Percentiles rank a stretch among this genome's conserved stretches.
phyloP scores from a whole-genome alignment of 2,113 vertebrate genomes.

The Galbula dea region DNA sequence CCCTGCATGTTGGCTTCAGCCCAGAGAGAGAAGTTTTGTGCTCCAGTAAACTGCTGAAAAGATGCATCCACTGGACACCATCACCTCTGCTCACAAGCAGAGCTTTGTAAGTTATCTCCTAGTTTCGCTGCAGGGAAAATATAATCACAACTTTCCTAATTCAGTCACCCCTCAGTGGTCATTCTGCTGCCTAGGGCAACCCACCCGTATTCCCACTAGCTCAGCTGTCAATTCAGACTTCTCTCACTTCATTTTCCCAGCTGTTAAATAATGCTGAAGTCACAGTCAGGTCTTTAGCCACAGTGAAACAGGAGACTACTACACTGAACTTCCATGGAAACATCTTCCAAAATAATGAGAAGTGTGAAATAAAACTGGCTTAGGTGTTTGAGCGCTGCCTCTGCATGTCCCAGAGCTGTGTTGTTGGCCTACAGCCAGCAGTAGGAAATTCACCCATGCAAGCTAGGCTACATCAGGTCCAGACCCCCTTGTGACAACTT shows the following conservation, averaged over 20 bases:
- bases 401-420: background rate
- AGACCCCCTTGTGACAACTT: background rate
- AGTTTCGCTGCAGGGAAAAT: background rate
- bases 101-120: background rate
- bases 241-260: background rate
- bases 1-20: background rate
- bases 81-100: background rate
- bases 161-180: background rate
- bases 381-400: background rate
- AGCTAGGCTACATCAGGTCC: background rate
- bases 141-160: background rate
- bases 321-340: background rate
- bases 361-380: background rate
- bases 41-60: background rate
- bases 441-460: background rate
- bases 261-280: constrained; percentile 4
- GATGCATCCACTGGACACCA: background rate
- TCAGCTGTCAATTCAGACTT: background rate
- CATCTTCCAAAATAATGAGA: background rate
- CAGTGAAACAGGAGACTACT: background rate
- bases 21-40: background rate
- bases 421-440: background rate
- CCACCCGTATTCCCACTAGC: background rate
- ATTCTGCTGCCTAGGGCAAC: background rate
- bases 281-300: background rate